Evolutionary conservation across 2,797 vertebrate genomes (phyloP).

Genomic region (Myotis pilosus): DNA sequence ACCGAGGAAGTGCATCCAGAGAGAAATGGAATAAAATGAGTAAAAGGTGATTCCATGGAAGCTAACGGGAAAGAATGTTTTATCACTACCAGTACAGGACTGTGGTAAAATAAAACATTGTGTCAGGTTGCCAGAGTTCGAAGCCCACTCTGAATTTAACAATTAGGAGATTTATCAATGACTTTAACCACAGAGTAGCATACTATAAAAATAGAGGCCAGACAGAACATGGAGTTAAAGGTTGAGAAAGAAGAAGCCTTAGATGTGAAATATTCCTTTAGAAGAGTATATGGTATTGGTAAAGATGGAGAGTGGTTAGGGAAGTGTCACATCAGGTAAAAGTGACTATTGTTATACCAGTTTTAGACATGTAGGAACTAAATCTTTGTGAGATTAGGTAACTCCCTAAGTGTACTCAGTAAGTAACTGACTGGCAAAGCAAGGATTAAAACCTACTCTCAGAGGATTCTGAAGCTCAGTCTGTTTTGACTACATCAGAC

Average conservation of each 20-base stretch:
- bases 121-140: neutral
- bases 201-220: constrained; percentile 13
- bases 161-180: neutral
- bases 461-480: neutral
- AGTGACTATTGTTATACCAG: neutral
- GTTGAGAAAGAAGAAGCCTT: neutral
- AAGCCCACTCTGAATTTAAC: neutral
- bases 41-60: neutral
- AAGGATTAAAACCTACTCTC: constrained; percentile 40
- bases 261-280: neutral
- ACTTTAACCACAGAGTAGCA: neutral
- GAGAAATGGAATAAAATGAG: neutral
- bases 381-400: constrained; percentile 1
- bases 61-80: neutral
- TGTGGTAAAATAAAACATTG: neutral
- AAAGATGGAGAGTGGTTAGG: neutral
- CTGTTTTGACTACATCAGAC: constrained; percentile 30
- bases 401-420: neutral
- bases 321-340: neutral
- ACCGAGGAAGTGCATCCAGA: neutral
- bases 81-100: neutral
- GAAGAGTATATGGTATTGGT: neutral
- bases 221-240: neutral
- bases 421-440: constrained; percentile 27
- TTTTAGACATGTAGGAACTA: constrained; percentile 17